Evolutionary conservation across 2,888 invertebrate genomes (phyloP).

Genomic region (Pandemis cinnamomeana): DNA sequence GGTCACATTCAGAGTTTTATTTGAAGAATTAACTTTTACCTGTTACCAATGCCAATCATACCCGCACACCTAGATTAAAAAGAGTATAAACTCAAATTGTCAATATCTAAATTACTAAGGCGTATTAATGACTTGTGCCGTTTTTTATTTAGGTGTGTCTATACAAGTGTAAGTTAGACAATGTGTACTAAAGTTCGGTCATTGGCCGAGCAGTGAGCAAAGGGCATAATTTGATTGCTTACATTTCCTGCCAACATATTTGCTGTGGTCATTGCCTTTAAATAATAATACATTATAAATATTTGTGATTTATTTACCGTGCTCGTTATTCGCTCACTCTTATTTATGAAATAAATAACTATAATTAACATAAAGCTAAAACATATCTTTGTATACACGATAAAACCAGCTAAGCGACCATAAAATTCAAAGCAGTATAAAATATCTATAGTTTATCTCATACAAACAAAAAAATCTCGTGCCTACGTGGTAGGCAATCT

Average conservation of each 20-base stretch:
- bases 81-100: too few species aligned
- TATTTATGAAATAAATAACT: too few species aligned
- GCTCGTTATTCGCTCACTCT: too few species aligned
- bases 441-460: neutral
- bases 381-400: neutral
- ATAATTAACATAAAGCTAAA: too few species aligned
- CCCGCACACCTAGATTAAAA: too few species aligned
- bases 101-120: too few species aligned
- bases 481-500: conserved; percentile 2
- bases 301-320: too few species aligned
- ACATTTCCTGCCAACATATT: neutral
- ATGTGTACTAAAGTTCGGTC: neutral
- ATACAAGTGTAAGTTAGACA: neutral
- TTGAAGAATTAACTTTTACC: neutral
- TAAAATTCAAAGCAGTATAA: neutral
- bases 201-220: neutral
- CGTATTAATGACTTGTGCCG: too few species aligned
- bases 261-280: neutral
- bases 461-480: neutral
- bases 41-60: too few species aligned
- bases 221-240: neutral
- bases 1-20: conserved; percentile 64
- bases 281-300: too few species aligned
- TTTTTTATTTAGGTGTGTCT: too few species aligned
- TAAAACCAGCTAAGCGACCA: neutral